Percentiles rank a stretch among this genome's conserved stretches.
These are phyloP conservation scores for Hydraecia micacea DNA, from an alignment of 2,888 invertebrate genomes.

Conservation along the genomic window DNA sequence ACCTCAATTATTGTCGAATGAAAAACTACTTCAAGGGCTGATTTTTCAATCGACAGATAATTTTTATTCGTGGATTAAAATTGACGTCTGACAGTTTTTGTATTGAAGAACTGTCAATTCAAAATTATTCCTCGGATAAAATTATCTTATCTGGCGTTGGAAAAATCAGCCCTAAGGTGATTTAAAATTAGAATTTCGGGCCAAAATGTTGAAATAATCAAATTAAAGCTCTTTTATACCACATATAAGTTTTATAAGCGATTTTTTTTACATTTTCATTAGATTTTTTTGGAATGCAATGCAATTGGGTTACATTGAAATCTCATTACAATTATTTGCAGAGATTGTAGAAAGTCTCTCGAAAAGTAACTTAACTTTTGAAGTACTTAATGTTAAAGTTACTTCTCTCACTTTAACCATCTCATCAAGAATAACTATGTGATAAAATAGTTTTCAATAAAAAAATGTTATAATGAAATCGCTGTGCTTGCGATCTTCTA, in stretches of 20 bases:
- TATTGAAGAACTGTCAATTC: too few species aligned
- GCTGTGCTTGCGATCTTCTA: constrained; percentile 31
- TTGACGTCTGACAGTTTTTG: too few species aligned
- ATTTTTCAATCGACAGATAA: too few species aligned
- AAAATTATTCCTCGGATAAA: too few species aligned
- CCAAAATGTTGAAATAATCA: neutral
- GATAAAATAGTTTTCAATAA: neutral
- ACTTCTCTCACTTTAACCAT: neutral
- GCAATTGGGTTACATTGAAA: neutral
- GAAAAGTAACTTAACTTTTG: constrained; percentile 10
- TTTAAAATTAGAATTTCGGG: neutral
- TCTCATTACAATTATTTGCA: neutral
- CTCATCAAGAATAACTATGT: neutral
- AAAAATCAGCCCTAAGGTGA: neutral
- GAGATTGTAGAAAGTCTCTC: neutral
- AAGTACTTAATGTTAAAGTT: neutral
- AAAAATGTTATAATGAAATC: constrained; percentile 19
- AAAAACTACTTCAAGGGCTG: too few species aligned
- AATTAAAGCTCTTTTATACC: neutral
- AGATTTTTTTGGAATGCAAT: neutral
- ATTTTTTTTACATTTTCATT: neutral
- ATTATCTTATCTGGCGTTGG: too few species aligned
- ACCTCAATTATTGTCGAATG: too few species aligned
- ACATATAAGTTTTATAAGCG: neutral
- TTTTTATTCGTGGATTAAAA: too few species aligned